phyloP scores from a whole-genome alignment of 2,113 vertebrate species.

The Lophotis ruficrista region DNA sequence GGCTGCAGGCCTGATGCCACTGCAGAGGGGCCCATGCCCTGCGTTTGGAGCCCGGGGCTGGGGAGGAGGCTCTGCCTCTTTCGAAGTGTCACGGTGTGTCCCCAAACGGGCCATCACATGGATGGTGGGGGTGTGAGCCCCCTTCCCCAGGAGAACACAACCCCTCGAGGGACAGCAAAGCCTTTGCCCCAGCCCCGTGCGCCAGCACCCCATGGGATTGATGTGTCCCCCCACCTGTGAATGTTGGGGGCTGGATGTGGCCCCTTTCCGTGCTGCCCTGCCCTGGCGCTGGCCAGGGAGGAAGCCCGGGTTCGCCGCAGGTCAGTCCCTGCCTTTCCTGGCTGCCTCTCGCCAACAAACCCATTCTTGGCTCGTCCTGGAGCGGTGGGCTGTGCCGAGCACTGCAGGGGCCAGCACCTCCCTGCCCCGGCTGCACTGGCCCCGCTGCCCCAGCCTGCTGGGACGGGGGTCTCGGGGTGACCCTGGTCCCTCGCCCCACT shows the following conservation, averaged over 20 bases:
- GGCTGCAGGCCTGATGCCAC: not conserved
- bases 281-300: not conserved
- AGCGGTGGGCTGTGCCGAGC: not conserved
- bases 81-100: not conserved
- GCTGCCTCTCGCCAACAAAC: not conserved
- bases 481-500: rapidly evolving
- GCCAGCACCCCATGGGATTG: rapidly evolving
- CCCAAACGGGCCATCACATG: rapidly evolving
- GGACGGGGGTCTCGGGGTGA: rapidly evolving
- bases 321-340: slow-evolving; percentile 39
- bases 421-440: not conserved
- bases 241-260: rapidly evolving
- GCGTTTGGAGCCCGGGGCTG: rapidly evolving
- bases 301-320: not conserved
- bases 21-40: rapidly evolving
- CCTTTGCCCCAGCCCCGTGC: rapidly evolving
- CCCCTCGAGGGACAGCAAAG: not conserved
- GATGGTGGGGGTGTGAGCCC: rapidly evolving
- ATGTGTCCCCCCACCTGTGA: rapidly evolving
- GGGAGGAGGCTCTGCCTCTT: rapidly evolving
- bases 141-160: not conserved
- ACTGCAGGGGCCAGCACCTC: rapidly evolving
- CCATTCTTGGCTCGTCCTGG: rapidly evolving
- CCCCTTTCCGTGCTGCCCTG: not conserved
- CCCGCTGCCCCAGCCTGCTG: not conserved